phyloP scores from a whole-genome alignment of 2,113 vertebrate species.

The Python bivittatus region DNA sequence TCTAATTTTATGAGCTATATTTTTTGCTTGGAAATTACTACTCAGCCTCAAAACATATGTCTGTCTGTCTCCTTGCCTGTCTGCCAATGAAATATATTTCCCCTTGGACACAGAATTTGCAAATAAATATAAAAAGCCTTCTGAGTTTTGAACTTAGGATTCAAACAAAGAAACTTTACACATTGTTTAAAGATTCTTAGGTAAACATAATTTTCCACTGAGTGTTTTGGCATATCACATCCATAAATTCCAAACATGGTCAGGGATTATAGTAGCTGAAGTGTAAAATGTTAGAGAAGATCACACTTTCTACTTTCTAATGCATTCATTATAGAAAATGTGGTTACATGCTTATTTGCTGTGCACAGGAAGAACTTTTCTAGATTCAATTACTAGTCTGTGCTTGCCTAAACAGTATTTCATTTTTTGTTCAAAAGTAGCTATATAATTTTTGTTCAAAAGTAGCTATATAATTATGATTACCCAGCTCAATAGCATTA shows the following conservation, averaged over 20 bases:
- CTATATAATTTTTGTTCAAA: slow-evolving; percentile 19
- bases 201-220: too few relatives aligned
- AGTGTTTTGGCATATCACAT: too few relatives aligned
- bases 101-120: neutral
- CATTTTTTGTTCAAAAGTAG: neutral
- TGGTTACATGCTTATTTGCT: neutral
- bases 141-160: neutral
- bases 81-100: neutral
- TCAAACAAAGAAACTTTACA: too few relatives aligned
- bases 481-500: too few relatives aligned
- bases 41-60: neutral
- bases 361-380: neutral
- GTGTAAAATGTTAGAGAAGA: too few relatives aligned
- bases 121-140: neutral
- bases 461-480: slow-evolving; percentile 22
- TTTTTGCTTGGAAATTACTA: neutral
- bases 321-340: neutral
- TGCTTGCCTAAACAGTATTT: slow-evolving; percentile 2
- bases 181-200: too few relatives aligned
- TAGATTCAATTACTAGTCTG: slow-evolving; percentile 18
- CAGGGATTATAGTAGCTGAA: too few relatives aligned
- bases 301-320: too few relatives aligned
- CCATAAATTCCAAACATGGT: too few relatives aligned
- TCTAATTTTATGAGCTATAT: neutral
- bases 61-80: neutral